Percentiles rank a stretch among this genome's conserved stretches.
These are phyloP conservation scores for Scotopteryx bipunctaria DNA, from an alignment of 2,888 invertebrate species.

Conservation along the genomic window DNA sequence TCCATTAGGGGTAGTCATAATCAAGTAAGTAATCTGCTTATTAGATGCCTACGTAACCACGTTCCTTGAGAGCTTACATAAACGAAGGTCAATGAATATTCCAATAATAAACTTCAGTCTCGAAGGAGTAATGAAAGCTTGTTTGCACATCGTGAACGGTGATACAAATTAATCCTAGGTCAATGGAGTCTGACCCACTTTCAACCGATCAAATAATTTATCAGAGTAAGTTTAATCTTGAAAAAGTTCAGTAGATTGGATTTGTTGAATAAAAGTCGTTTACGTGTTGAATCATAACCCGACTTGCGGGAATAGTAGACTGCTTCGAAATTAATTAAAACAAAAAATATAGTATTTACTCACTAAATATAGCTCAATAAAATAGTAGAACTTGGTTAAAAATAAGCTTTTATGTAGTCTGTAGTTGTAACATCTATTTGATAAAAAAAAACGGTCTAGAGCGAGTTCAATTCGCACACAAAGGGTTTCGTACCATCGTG, in stretches of 20 bases:
- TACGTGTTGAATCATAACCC: background rate
- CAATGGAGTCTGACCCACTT: constrained; percentile 40
- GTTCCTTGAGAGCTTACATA: constrained; percentile 4
- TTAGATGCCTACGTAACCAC: constrained; percentile 1
- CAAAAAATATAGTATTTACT: too few relatives aligned
- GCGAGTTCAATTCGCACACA: too few relatives aligned
- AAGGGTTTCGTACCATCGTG: too few relatives aligned
- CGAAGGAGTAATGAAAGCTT: constrained; percentile 1
- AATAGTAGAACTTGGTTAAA: too few relatives aligned
- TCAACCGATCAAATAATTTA: constrained; percentile 25
- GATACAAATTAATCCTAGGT: constrained; percentile 35
- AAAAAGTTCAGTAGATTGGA: constrained; percentile 20
- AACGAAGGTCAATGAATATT: constrained; percentile 13
- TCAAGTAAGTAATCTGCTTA: background rate
- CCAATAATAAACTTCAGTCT: constrained; percentile 14
- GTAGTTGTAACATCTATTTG: too few relatives aligned
- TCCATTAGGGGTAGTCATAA: background rate
- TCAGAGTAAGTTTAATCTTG: constrained; percentile 26
- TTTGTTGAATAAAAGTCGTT: constrained; percentile 14
- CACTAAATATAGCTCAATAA: too few relatives aligned
- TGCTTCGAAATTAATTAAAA: too few relatives aligned
- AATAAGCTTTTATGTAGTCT: too few relatives aligned
- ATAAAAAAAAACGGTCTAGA: too few relatives aligned
- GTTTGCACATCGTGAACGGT: constrained; percentile 17
- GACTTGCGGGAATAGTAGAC: constrained; percentile 1